Base-by-base conservation (phyloP, 2,797 vertebrate species). In the Sebastes kiyomatsui region DNA sequence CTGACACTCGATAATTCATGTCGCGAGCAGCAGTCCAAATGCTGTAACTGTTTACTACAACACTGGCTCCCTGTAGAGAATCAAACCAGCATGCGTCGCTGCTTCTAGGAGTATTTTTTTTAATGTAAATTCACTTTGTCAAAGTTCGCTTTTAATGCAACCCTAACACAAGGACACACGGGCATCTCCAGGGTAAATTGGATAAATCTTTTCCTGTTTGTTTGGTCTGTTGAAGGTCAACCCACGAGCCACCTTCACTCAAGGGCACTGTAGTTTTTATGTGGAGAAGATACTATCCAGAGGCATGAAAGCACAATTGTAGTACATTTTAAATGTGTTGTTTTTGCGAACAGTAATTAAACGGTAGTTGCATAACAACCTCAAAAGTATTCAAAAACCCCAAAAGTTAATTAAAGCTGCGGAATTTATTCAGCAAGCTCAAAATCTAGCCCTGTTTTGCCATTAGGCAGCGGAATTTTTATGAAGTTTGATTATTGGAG, bases 301-400 rank as follows among this genome's bases (percentile, higher is more conserved):
- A 62, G 27, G 72, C 42, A 38, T 13, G 35, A 27, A 25, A 62
- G 32, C 52, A 38, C 16, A 71, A n/a, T 5, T 62, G 7, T 14
- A 30, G n/a, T 28, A 59, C 22, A 85, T 64, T 75, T 61, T 3
- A 4, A 42, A 60, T 74, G 27, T 78, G 80, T 33, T 77, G 28
- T 68, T 38, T 13, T 22, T 55, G 64, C 4, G 16, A 59, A 80
- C 59, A 30, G 46, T 67, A 80, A 81, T 87, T 70, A 71, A 80
- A 82, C 16, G 3, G 20, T 9, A 67, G 58, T 23, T 75, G 27
- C 18, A 25, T 46, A 52, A 75, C 27, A 30, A 27, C 28, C 56
- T 35, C 65, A 67, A n/a, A 78, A 73, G 67, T 33, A 33, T 66
- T 22, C 2, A 59, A 67, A 61, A 67, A 72, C 25, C 22, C 46